Percentiles rank a stretch among this genome's conserved stretches.
Conservation (phyloP, 1,140 invertebrate genomes). For the Asobara japonica region DNA sequence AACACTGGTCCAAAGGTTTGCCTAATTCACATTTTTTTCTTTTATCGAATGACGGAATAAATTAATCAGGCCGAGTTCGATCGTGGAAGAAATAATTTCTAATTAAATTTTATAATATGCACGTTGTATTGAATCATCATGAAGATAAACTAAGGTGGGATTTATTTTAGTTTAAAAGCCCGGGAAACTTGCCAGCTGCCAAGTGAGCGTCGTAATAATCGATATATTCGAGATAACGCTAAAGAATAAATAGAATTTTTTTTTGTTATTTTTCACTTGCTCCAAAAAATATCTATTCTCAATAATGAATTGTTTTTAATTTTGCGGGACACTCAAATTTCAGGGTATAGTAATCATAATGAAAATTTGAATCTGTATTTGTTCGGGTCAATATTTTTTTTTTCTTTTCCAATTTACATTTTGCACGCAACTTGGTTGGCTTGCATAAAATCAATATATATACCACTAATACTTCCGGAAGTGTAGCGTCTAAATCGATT, state of each 20-base stretch:
- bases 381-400: too few relatives aligned
- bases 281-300: not conserved
- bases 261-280: not conserved
- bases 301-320: not conserved
- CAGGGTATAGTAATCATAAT: too few relatives aligned
- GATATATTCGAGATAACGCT: not conserved
- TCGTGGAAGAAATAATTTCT: slow-evolving; percentile 12
- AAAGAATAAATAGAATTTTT: not conserved
- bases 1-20: slow-evolving; percentile 67
- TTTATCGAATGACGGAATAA: not conserved
- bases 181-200: not conserved
- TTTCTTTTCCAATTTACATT: too few relatives aligned
- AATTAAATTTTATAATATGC: not conserved
- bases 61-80: not conserved
- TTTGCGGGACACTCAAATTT: not conserved
- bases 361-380: not conserved
- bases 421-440: not conserved
- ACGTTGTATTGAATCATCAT: not conserved
- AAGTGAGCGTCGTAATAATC: not conserved
- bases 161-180: too few relatives aligned
- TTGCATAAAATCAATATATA: not conserved
- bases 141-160: not conserved
- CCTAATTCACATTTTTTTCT: slow-evolving; percentile 53
- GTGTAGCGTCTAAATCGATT: not conserved
- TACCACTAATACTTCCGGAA: not conserved